Conservation (phyloP, 1,140 invertebrate species). For the Physella acuta region DNA sequence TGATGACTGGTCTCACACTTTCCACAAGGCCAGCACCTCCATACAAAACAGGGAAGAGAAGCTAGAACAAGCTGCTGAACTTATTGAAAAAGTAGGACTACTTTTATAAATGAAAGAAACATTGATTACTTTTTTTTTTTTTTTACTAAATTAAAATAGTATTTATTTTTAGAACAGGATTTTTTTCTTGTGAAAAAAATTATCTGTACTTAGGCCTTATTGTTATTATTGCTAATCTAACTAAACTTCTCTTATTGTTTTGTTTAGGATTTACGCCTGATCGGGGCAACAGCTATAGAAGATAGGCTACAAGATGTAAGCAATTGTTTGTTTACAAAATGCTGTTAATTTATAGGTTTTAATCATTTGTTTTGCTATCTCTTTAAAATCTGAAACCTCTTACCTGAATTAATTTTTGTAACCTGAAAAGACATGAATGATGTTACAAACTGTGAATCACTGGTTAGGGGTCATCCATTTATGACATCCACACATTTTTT, state of each 20-base stretch:
- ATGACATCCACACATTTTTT: no score
- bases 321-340: conserved; percentile 6
- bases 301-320: conserved; percentile 75
- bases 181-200: conserved; percentile 1
- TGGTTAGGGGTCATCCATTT: no score
- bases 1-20: conserved; percentile 77
- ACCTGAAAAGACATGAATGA: no score
- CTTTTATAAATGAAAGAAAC: no score
- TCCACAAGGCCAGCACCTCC: conserved; percentile 75
- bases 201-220: no score
- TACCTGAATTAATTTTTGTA: no score
- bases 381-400: no score
- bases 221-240: no score
- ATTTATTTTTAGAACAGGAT: no score
- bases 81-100: conserved; percentile 73
- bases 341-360: neutral
- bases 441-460: no score
- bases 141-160: no score
- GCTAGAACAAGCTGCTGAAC: conserved; percentile 77
- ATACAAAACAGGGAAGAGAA: conserved; percentile 75
- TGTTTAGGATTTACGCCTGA: conserved; percentile 53
- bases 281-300: conserved; percentile 77
- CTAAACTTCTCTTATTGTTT: conserved; percentile 12
- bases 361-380: neutral
- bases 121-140: neutral